These are phyloP conservation scores for Ophion obscuratus DNA, from an alignment of 2,888 invertebrate species.

Conservation along the genomic window DNA sequence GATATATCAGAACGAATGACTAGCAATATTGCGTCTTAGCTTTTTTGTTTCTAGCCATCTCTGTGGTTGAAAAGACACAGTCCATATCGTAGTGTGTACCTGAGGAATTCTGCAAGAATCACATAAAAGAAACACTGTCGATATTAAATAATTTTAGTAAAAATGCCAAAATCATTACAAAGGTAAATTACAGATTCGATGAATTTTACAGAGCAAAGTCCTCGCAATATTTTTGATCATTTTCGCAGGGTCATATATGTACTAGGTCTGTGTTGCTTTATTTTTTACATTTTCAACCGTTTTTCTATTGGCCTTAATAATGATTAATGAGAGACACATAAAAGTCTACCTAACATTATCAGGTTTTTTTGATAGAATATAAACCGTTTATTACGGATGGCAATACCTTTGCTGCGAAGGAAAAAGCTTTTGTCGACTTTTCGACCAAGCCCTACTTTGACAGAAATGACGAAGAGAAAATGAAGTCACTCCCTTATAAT, in stretches of 20 bases:
- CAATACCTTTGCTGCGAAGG: not conserved
- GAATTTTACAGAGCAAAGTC: no score
- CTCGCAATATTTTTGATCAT: not conserved
- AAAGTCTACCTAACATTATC: not conserved
- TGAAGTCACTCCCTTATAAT: slow-evolving; percentile 4
- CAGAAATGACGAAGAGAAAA: slow-evolving; percentile 9
- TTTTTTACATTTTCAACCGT: not conserved
- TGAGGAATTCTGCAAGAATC: not conserved
- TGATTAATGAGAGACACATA: slow-evolving; percentile 10
- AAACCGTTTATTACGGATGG: not conserved
- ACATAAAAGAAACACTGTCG: not conserved
- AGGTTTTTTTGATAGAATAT: not conserved
- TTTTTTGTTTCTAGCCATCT: slow-evolving; percentile 19
- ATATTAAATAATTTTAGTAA: not conserved
- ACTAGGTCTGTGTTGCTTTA: no score
- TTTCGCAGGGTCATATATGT: not conserved
- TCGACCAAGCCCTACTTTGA: slow-evolving; percentile 19
- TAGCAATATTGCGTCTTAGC: slow-evolving; percentile 23
- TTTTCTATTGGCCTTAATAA: not conserved
- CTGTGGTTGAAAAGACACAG: not conserved
- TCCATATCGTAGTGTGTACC: not conserved
- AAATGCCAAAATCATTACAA: not conserved
- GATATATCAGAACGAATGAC: slow-evolving; percentile 41
- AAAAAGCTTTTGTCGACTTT: slow-evolving; percentile 10
- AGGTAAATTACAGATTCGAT: not conserved